Base-by-base conservation (phyloP, 1,140 invertebrate genomes). In the Galleria mellonella region DNA sequence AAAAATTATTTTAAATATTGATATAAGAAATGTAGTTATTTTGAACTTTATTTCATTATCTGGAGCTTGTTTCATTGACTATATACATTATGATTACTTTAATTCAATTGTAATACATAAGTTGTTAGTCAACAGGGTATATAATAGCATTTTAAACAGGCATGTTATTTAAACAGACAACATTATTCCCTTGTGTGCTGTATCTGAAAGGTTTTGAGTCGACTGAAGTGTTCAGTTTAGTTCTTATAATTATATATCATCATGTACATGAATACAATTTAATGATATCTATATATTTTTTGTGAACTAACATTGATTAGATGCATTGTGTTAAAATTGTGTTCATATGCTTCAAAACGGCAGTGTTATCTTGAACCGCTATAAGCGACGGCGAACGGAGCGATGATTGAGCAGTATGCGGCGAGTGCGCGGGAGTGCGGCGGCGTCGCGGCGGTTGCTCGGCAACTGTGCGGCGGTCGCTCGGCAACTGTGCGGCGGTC, bases 101-200 rank as follows among this genome's bases (percentile, higher is more conserved):
- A 42, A 27, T 30, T 3, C 9, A 17, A 38, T 37, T 43, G 35
- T 37, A 17, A 17, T 8, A 23, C n/a, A 30, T 46, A 47, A 40
- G 29, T 54, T 43, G 35, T 48, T 43, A 54, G 32, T 44, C 45
- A 17, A 53, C 51, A 53, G 51, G 51, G 51, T 53, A 53, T 41
- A 23, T 41, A 36, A 30, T 44, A 43, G 51, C 51, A 54, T 54
- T 53, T 31, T 28, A 44, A 6, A 4, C 17, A 29, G n/a, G n/a
- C n/a, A 31, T 35, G 40, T 41, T n/a, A 36, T 27, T 36, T 3
- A 37, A 38, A 12, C 9, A 32, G 9, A 13, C 31, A 37, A 37
- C 5, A n/a, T 3, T 42, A 31, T 32, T 17, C 9, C 17, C 6
- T 23, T 17, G 35, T 9, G 7, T 17, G 8, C 14, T 15, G 15